These are phyloP conservation scores for Tetrax tetrax DNA, from an alignment of 2,113 vertebrate genomes.

Conservation along the genomic window DNA sequence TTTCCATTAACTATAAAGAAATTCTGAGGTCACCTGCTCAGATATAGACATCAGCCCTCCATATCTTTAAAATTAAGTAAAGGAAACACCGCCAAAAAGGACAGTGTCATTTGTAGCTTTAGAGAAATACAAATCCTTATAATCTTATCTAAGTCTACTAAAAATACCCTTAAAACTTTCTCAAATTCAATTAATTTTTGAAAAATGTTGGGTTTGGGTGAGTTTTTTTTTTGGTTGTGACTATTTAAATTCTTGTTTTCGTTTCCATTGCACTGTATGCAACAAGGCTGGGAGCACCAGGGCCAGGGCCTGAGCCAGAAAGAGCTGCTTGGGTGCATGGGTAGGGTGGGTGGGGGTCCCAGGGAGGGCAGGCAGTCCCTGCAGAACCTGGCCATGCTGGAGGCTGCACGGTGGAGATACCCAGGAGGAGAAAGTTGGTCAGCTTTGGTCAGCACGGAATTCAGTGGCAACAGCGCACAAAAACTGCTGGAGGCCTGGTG, in stretches of 20 bases:
- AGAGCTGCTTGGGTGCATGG: neutral
- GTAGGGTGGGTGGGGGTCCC: neutral
- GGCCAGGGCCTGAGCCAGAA: neutral
- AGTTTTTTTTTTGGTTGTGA: too few species aligned
- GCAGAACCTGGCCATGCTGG: neutral
- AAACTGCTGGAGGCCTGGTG: neutral
- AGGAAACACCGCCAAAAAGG: neutral
- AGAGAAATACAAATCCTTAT: neutral
- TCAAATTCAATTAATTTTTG: neutral
- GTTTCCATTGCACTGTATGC: neutral
- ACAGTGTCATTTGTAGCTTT: neutral
- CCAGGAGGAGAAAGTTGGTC: neutral
- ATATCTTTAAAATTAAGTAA: neutral
- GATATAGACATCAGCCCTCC: neutral
- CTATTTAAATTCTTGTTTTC: too few species aligned
- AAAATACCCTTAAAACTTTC: neutral
- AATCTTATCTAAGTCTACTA: neutral
- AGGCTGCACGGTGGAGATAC: neutral
- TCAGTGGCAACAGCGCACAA: neutral
- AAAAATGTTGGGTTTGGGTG: neutral
- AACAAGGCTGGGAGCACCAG: neutral
- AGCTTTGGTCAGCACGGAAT: neutral
- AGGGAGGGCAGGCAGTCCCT: neutral
- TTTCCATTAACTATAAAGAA: neutral
- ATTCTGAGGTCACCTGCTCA: neutral